A percentile compares a stretch with the other conserved stretches of the same genome.
Conservation (phyloP, 1,140 invertebrate species). For the Zaprionus gabonicus region DNA sequence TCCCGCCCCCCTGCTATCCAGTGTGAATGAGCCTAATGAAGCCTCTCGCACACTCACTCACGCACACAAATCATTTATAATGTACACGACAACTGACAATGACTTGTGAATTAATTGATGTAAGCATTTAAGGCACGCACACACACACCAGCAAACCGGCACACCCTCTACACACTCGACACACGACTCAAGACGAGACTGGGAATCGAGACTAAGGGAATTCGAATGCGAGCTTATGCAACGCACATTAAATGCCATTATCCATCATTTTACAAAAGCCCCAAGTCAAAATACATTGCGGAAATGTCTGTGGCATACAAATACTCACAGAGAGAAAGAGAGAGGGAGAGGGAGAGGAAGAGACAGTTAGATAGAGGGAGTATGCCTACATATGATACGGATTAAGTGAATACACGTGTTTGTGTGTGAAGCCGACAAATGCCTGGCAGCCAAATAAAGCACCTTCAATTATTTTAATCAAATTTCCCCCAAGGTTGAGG, state of each 20-base stretch:
- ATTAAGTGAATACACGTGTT: constrained; percentile 8
- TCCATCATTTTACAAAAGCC: constrained; percentile 72
- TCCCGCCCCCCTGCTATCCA: neutral
- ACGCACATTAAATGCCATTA: constrained; percentile 76
- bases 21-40: constrained; percentile 41
- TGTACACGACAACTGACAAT: constrained; percentile 79
- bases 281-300: constrained; percentile 77
- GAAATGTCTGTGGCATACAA: constrained; percentile 66
- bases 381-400: neutral
- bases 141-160: neutral
- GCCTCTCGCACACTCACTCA: constrained; percentile 30
- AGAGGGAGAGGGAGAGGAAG: neutral
- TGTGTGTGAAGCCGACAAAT: constrained; percentile 21
- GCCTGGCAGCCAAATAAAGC: constrained; percentile 23
- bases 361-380: neutral
- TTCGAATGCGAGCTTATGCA: constrained; percentile 45
- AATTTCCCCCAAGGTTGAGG: neutral
- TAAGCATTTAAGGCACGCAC: constrained; percentile 67
- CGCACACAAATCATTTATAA: constrained; percentile 77
- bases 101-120: constrained; percentile 80
- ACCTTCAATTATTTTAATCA: constrained; percentile 6
- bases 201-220: constrained; percentile 36
- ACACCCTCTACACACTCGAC: constrained; percentile 4
- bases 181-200: neutral
- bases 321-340: constrained; percentile 7